These are phyloP conservation scores for Nomada goodeniana DNA, from an alignment of 2,888 invertebrate species.

Conservation along the genomic window DNA sequence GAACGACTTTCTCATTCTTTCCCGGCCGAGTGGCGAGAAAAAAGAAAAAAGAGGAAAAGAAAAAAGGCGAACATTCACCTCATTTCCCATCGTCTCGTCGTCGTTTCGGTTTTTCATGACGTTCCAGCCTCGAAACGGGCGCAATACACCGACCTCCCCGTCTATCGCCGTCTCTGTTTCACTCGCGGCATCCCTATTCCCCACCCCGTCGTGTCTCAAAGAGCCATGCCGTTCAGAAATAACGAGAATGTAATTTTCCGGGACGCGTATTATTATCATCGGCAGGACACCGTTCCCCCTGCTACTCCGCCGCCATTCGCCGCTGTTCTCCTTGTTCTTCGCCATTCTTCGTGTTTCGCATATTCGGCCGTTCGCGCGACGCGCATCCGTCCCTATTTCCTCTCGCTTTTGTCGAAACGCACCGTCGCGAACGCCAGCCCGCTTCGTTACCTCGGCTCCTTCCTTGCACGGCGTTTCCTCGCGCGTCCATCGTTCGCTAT, in stretches of 20 bases:
- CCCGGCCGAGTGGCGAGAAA: slow-evolving; percentile 24
- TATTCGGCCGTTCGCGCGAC: slow-evolving; percentile 36
- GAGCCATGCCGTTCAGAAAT: slow-evolving; percentile 46
- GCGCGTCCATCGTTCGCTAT: background rate
- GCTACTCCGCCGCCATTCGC: background rate
- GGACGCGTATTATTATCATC: slow-evolving; percentile 68
- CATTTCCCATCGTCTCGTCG: slow-evolving; percentile 53
- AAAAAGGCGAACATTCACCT: slow-evolving; percentile 50
- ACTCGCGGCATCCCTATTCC: background rate
- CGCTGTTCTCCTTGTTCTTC: slow-evolving; percentile 27
- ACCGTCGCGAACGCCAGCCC: slow-evolving; percentile 31
- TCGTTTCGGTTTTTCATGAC: slow-evolving; percentile 44
- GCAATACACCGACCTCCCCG: slow-evolving; percentile 12
- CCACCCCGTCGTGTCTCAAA: background rate
- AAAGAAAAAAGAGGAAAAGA: background rate
- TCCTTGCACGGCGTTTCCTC: background rate
- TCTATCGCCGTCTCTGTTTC: background rate
- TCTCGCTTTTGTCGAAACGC: slow-evolving; percentile 31
- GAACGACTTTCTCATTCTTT: slow-evolving; percentile 42
- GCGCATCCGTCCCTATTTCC: slow-evolving; percentile 40
- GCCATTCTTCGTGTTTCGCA: slow-evolving; percentile 43
- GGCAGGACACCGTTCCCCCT: slow-evolving; percentile 51
- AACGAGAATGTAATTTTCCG: slow-evolving; percentile 72
- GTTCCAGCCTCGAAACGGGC: slow-evolving; percentile 24
- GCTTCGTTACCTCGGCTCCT: slow-evolving; percentile 37